Evolutionary conservation across 2,113 vertebrate genomes (phyloP), one percentile per base, ranked within the genome.

Genomic region (Amazona vittata): DNA sequence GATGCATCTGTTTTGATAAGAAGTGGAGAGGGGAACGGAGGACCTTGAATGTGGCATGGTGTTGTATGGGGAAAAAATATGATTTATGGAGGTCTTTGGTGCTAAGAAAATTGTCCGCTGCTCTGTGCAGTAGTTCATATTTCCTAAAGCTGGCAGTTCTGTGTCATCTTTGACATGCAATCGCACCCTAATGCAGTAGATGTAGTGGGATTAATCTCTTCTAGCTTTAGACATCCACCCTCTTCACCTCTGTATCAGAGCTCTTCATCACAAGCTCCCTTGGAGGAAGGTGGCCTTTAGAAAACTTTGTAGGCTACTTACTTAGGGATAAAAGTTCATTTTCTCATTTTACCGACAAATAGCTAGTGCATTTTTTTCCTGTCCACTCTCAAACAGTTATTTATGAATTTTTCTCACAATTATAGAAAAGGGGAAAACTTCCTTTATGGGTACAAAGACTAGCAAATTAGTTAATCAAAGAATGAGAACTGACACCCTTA

Each of bases 101-200:
- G 49, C 68, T 94, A 65, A 79, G 44, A 79, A 93, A 44, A 93
- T 84, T 93, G 64, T 67, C 35, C 3, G 1, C 21, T 86, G 47
- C 47, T 86, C 65, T 86, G 22, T 73, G 62, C 19, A 16, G 14
- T 44, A 71, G 60, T 59, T 90, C 68, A 57, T 89, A 76, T 94
- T 96, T 94, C 62, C n/a, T 86, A 37, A 90, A 86, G 62, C 86
- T 89, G 83, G 47, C 31, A 69, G n/a, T 37, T 92, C 55, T 81
- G n/a, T 82, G 52, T 93, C 8, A 0, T 85, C 53, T 82, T 91
- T 85, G 84, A 86, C 55, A 70, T 35, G 64, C 7, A 52, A 12
- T 52, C 75, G 64, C 31, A 63, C 15, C 74, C 14, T 69, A 86
- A 83, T 83, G 39, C 20, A 47, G 80, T 64, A 68, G 22, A 55